Base-by-base conservation (phyloP, 2,113 vertebrate genomes). In the Passer domesticus region DNA sequence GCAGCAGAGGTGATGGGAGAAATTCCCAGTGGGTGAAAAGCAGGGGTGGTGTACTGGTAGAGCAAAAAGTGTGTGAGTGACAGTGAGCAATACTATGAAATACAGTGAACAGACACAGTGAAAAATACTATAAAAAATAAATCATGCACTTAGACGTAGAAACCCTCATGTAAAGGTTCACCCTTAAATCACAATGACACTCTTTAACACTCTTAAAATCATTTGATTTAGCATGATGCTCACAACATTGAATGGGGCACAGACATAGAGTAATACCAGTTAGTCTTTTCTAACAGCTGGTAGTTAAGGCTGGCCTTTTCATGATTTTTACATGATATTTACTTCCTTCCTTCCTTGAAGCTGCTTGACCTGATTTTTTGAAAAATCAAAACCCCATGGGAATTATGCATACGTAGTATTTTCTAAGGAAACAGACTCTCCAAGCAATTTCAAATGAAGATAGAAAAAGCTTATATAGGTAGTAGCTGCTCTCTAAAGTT, bases 101-200 rank as follows among this genome's bases (percentile, higher is more conserved):
- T 37, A 37, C 35, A 37, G 35, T 37, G 35, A 37, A 37, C 35
- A 37, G 46, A 82, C 30, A 39, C 25, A 2, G 0, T 31, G 35
- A 35, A 52, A 77, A 77, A 52, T 33, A 19, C 7, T 18, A 28
- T 15, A 55, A 39, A 60, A 82, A 56, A 37, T 13, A 87, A 69
- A 15, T 74, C 3, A 2, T 18, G 4, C 20, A 2, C 24, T 86
- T 35, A 39, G 5, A 15, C 0, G 1, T 22, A n/a, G 43, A 70
- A 82, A 53, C 16, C 5, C 3, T 3, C 7, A 3, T 11, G 23
- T 39, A 27, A 69, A 47, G 39, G 13, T 16, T 72, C 27, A 39
- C 7, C 9, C 22, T 82, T 78, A 43, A 84, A 50, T 59, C 3
- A 15, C 35, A 18, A 11, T 35, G 77, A 23, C 2, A 8, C 35